A percentile compares a stretch with the other conserved stretches of the same genome.
These are phyloP conservation scores for Arbacia lixula DNA, from an alignment of 53 echinoderm and acorn worm species.

Conservation along the genomic window DNA sequence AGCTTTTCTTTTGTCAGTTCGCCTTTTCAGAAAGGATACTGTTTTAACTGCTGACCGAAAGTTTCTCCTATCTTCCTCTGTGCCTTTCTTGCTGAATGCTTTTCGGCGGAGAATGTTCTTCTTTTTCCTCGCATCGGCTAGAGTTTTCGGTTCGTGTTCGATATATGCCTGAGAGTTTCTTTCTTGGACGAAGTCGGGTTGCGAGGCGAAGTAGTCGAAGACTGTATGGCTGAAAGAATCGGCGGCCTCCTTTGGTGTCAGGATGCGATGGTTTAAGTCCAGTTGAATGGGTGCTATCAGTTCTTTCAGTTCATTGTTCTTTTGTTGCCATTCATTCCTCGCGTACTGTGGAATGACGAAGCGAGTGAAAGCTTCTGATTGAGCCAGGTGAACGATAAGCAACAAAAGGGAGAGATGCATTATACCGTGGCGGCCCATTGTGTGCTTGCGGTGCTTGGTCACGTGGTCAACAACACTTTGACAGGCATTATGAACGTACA, in stretches of 20 bases:
- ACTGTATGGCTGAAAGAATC: constrained; percentile 3
- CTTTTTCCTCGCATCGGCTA: constrained; percentile 41
- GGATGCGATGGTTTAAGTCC: neutral
- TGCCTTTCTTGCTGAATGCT: constrained; percentile 15
- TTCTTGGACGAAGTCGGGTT: constrained; percentile 14
- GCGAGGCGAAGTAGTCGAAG: constrained; percentile 30
- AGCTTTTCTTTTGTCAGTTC: neutral
- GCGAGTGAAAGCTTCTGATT: constrained; percentile 19
- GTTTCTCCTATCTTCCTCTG: constrained; percentile 33
- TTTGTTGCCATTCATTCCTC: constrained; percentile 5
- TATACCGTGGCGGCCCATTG: no score
- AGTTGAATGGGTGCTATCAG: constrained; percentile 9
- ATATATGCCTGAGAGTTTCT: constrained; percentile 13
- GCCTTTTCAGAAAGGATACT: constrained; percentile 22
- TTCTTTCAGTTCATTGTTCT: neutral
- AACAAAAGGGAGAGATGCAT: no score
- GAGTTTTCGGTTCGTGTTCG: constrained; percentile 32
- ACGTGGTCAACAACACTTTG: no score
- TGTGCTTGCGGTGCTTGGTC: no score
- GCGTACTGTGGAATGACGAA: constrained; percentile 8
- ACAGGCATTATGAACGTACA: no score
- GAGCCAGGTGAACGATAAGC: constrained; percentile 1
- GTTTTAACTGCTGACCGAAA: constrained; percentile 40
- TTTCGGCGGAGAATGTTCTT: constrained; percentile 21
- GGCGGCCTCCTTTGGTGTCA: constrained; percentile 6